Base-by-base conservation (phyloP, 2,888 invertebrate species). In the Lithophane socia region DNA sequence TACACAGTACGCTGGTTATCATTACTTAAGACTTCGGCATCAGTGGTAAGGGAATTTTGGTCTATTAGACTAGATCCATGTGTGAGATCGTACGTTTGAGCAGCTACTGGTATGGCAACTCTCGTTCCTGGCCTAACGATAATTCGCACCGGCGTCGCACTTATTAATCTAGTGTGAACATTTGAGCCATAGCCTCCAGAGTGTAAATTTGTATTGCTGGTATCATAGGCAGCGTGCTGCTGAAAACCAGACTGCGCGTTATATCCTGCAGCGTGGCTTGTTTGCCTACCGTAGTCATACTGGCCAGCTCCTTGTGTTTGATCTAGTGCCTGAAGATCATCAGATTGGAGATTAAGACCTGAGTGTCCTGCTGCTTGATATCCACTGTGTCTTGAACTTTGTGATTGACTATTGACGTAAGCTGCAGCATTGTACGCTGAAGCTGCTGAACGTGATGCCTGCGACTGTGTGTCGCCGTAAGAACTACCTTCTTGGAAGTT, bases 401-500 rank as follows among this genome's bases (percentile, higher is more conserved):
- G 92, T 61, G 90, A 89, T 60, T 87, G 88, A 47, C 89, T 85
- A 60, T 86, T 85, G 24, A 83, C 37, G 65, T 89, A 87, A 90
- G 66, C 88, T 42, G 87, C 86, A 47, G 74, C 80, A 54, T 88
- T 86, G 52, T 83, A 84, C 8, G 72, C 85, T 68, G 85, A 86
- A 9, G 83, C 82, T 47, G 85, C 84, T 29, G 86, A 77, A n/a
- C 81, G 85, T n/a, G 92, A 90, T 69, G 90, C 91, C n/a, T 86
- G 88, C 3, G 91, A 87, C 58, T 92, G 91, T n/a, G 91, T 89
- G 74, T 88, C 87, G 21, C 84, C 91, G 67, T 82, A 88, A 52
- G 90, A 83, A 16, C 76, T 79, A 42, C 94, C 90, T 88, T 96
- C 96, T 72, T 92, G 93, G 84, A 96, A 96, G 86, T 95, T 95